Base-by-base conservation (phyloP, 2,797 vertebrate species). In the Botia almorhae region DNA sequence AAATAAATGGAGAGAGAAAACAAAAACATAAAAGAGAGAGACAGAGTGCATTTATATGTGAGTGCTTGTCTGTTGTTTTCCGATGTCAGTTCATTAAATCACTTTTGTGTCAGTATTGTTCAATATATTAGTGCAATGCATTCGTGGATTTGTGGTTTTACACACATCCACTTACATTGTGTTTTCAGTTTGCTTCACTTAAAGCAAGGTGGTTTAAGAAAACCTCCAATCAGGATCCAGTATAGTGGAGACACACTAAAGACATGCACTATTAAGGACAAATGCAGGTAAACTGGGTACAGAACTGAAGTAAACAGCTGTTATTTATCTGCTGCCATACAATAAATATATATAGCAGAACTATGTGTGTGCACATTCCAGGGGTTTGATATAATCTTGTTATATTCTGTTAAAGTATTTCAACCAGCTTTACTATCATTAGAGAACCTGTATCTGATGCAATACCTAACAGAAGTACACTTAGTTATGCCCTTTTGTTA, bases 301-400 rank as follows among this genome's bases (percentile, higher is more conserved):
- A 13, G 29, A 26, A 68, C 2, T 0, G 56, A 81, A 76, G 82
- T 12, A 55, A 65, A 68, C 14, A 68, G 16, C 21, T 58, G 51
- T 16, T 46, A 29, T 77, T 56, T 77, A 69, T 51, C 36, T 56
- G 50, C 23, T 13, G 74, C 2, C 10, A 29, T 64, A 23, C n/a
- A n/a, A n/a, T n/a, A 16, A 26, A 75, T n/a, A 53, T 17, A 16
- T 17, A 53, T 53, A 67, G 14, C 12, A 13, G 29, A 11, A 76
- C 19, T 68, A n/a, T 46, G 55, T 55, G 7, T 14, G 63, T 39
- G 19, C n/a, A 23, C 48, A 61, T 55, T 63, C 7, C 13, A 76
- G 36, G 33, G 55, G 33, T 76, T 67, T 63, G 55, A 67, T 76
- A 39, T 55, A 76, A 55, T 67, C 61, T 67, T 13, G 50, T 43